Evolutionary conservation across 2,888 invertebrate genomes (phyloP), one percentile per base, ranked within the genome.

Genomic region (Pecten maximus): DNA sequence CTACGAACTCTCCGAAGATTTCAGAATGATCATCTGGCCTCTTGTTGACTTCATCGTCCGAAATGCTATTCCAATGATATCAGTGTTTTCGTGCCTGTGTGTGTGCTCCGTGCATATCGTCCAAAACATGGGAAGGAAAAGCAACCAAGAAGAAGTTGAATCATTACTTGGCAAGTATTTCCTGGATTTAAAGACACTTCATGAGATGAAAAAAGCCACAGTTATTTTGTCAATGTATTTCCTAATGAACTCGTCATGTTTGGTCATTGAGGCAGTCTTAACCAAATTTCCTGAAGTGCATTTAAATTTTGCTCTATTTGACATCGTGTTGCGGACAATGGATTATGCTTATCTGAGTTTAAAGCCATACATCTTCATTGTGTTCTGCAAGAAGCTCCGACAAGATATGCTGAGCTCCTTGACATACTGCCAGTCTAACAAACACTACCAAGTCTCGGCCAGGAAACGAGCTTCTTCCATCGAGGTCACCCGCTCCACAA

Each of bases 1-100:
- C 10, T 95, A 95, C 91, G 95, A 95, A 91, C 93, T 95, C 40
- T 94, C 95, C 0, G 92, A 94, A 87, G 91, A 93, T 39, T 96
- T 96, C 92, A 92, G 95, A 4, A 93, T 95, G 40, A 91, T 93
- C 87, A 95, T 95, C 60, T 95, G 95, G 95, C 96, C 96, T 40
- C 90, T 94, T 28, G 93, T 96, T 16, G 94, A 96, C 90, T 93
- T 96, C 39, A 87, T 95, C 6, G 92, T 96, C 15, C 93, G 93
- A 60, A 94, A 95, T 87, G 48, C 95, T 19, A 91, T 96, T 10
- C 96, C 96, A 2, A 92, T 95, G 23, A 89, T 95, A 35, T 28
- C 74, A 28, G 74, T 74, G 35, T 74, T 39, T 91, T 94, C 44
- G 93, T 95, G 44, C 87, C 93, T 28, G 88, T 93, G n/a, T 94